phyloP scores from a whole-genome alignment of 2,797 vertebrate species.

The Falco biarmicus region DNA sequence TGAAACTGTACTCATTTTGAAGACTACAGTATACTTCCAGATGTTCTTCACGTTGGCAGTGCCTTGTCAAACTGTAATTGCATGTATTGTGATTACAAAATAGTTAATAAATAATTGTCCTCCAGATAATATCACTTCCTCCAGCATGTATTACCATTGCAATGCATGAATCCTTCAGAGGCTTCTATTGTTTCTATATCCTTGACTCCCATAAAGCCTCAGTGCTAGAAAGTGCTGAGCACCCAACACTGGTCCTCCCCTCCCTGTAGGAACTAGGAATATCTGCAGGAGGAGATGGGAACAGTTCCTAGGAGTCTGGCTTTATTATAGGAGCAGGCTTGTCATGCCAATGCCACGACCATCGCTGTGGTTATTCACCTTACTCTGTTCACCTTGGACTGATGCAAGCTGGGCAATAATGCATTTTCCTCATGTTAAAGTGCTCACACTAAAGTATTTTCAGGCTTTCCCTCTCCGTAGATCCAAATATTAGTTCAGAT shows the following conservation, averaged over 20 bases:
- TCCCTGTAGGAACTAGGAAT: background rate
- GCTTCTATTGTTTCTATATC: background rate
- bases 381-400: background rate
- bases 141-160: background rate
- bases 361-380: background rate
- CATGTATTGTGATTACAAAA: conserved; percentile 33
- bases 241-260: background rate
- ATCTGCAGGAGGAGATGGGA: background rate
- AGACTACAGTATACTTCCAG: background rate
- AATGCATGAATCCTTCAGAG: background rate
- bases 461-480: background rate
- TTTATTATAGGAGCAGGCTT: background rate
- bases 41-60: conserved; percentile 21
- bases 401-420: background rate
- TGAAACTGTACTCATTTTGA: conserved; percentile 49
- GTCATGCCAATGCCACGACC: background rate
- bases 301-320: background rate
- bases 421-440: background rate
- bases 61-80: conserved; percentile 29
- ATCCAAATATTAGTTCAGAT: background rate
- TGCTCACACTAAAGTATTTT: background rate
- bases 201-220: background rate
- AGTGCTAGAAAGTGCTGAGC: background rate
- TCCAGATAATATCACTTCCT: background rate
- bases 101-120: conserved; percentile 21